Evolutionary conservation across 2,113 vertebrate species (phyloP).

Genomic region (Pluvianellus socialis): DNA sequence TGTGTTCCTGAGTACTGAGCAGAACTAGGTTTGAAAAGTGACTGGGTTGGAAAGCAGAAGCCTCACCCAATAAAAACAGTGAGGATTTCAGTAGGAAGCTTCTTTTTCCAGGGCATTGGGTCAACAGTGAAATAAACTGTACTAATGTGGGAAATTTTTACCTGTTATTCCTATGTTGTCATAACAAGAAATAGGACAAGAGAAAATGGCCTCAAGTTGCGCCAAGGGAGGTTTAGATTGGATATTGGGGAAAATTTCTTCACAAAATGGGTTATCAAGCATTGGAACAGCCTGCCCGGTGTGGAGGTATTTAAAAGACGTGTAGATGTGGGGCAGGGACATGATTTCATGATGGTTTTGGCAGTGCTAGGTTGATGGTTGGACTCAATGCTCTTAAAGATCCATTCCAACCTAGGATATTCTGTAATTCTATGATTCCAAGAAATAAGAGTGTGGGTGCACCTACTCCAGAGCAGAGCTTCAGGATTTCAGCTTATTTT

Average conservation of each 20-base stretch:
- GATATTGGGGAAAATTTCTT: too few relatives aligned
- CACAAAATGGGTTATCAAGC: too few relatives aligned
- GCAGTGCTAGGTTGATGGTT: too few relatives aligned
- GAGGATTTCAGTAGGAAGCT: neutral
- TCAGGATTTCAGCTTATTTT: neutral
- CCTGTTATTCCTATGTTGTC: neutral
- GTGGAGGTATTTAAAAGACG: too few relatives aligned
- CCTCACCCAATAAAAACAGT: neutral
- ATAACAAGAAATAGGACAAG: neutral
- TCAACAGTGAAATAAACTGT: neutral
- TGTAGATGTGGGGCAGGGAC: too few relatives aligned
- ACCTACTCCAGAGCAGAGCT: neutral
- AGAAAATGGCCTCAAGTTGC: too few relatives aligned
- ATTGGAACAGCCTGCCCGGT: too few relatives aligned
- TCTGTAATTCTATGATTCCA: too few relatives aligned
- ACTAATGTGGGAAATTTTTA: neutral
- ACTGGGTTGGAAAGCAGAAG: neutral
- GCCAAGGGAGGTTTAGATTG: too few relatives aligned
- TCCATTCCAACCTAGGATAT: too few relatives aligned
- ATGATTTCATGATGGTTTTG: too few relatives aligned
- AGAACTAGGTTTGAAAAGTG: neutral
- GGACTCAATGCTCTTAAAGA: too few relatives aligned
- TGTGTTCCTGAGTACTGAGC: neutral
- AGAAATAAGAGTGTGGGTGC: neutral
- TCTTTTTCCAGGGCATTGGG: neutral